Base-by-base conservation (phyloP, 2,113 vertebrate species). In the Heliornis fulica region DNA sequence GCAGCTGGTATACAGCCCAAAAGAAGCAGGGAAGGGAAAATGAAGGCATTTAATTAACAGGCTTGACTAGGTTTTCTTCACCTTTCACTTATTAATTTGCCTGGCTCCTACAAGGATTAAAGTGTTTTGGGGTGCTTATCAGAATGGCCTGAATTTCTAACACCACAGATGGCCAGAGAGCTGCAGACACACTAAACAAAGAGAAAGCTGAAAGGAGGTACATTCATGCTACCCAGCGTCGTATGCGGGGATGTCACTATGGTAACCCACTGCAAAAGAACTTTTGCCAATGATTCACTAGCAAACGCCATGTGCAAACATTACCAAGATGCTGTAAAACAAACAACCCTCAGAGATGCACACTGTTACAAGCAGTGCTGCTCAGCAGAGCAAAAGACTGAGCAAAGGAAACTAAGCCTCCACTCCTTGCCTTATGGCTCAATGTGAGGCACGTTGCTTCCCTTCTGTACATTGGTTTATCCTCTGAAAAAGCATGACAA, bases 201-300 rank as follows among this genome's bases (percentile, higher is more conserved):
- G 45, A 40, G 45, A 13, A 79, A 85, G 82, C 5, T 92, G 70
- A 93, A 94, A 74, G 68, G 68, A 43, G 75, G 80, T 70, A 54
- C 75, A 53, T 86, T 95, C 71, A 65, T 1, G 15, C 51, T 53
- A 69, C 66, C 40, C 59, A 53, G 82, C 77, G 26, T 41, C 74
- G 53, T 41, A 40, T 64, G 86, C 71, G 4, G 5, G 76, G 64
- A 70, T 21, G 26, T 96, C 86, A 65, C 94, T 93, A 92, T 86
- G 95, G 94, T 75, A 94, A 90, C 94, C 80, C 89, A 64, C 83
- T 83, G 68, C 88, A 88, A 77, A 90, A 90, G 64, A 83, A 90
- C 72, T 81, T 71, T 26, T 92, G 89, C 89, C 92, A 91, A 43
- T 69, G 96, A 94, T 69, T 94, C 94, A 93, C 75, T 3, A 87